Percentiles rank a stretch among this genome's conserved stretches.
These are phyloP conservation scores for Corythornis vintsioides DNA, from an alignment of 2,113 vertebrate genomes.

Conservation along the genomic window DNA sequence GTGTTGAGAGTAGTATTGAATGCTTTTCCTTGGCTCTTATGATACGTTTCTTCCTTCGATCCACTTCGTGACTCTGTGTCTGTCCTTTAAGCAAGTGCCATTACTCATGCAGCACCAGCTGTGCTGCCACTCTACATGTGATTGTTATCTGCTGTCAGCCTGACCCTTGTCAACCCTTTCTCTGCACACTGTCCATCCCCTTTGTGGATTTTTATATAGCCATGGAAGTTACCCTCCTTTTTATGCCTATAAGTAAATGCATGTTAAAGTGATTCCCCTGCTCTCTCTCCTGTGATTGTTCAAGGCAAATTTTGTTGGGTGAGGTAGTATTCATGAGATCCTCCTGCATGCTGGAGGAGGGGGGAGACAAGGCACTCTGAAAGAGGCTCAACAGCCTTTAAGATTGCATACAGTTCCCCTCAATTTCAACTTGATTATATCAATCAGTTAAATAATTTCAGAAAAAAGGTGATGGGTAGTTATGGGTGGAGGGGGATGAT, in stretches of 20 bases:
- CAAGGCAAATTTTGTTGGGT: background rate
- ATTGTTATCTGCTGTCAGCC: background rate
- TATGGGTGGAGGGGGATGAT: background rate
- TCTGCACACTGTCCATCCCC: background rate
- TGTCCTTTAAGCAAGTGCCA: background rate
- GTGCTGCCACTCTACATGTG: accelerated
- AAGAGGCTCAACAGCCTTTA: background rate
- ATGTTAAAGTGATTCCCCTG: background rate
- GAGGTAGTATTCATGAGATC: background rate
- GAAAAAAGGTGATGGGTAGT: background rate
- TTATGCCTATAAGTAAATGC: background rate
- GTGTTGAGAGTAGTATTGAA: accelerated
- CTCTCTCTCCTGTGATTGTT: background rate
- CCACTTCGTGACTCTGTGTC: background rate
- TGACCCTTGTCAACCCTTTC: background rate
- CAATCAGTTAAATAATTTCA: slow-evolving; percentile 20
- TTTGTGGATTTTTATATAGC: background rate
- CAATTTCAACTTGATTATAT: slow-evolving; percentile 22
- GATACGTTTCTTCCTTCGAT: accelerated
- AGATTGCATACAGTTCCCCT: background rate
- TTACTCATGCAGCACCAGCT: background rate
- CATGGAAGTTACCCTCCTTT: background rate
- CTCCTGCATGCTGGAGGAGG: background rate
- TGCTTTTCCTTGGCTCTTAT: background rate
- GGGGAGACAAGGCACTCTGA: background rate